Percentiles rank a stretch among this genome's conserved stretches.
phyloP scores from a whole-genome alignment of 2,113 vertebrate genomes.

The Psittacula cyanocephala region DNA sequence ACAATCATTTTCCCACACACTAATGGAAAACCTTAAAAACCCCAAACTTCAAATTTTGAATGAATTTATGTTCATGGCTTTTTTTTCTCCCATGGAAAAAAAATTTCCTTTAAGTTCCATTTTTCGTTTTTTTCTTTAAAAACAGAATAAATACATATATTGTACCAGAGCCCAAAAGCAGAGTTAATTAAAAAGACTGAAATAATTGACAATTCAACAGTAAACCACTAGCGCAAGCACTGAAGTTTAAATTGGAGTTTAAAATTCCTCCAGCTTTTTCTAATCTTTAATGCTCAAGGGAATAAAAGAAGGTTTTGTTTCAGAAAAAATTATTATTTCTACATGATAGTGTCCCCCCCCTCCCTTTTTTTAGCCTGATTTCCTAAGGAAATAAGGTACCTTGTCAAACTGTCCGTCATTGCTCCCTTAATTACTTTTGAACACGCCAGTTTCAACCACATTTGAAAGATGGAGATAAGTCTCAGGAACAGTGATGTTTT shows the following conservation, averaged over 20 bases:
- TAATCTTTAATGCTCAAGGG: constrained; percentile 29
- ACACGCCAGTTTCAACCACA: not conserved
- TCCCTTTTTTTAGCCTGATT: not conserved
- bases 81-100: not conserved
- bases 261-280: constrained; percentile 24
- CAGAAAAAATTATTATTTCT: not conserved
- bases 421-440: constrained; percentile 24
- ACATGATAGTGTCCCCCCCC: not conserved
- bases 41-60: not conserved
- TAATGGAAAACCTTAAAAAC: not conserved
- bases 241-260: constrained; percentile 35
- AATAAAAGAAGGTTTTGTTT: constrained; percentile 19
- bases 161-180: not conserved
- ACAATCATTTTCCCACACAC: not conserved
- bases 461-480: constrained; percentile 16
- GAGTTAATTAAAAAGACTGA: constrained; percentile 50
- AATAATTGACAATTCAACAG: constrained; percentile 29
- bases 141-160: not conserved
- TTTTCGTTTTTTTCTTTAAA: not conserved
- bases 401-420: constrained; percentile 2
- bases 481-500: not conserved
- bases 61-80: not conserved
- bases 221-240: not conserved
- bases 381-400: constrained; percentile 26
- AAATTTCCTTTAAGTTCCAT: not conserved